Base-by-base conservation (phyloP, 2,888 invertebrate genomes). In the Thelaira solivaga region DNA sequence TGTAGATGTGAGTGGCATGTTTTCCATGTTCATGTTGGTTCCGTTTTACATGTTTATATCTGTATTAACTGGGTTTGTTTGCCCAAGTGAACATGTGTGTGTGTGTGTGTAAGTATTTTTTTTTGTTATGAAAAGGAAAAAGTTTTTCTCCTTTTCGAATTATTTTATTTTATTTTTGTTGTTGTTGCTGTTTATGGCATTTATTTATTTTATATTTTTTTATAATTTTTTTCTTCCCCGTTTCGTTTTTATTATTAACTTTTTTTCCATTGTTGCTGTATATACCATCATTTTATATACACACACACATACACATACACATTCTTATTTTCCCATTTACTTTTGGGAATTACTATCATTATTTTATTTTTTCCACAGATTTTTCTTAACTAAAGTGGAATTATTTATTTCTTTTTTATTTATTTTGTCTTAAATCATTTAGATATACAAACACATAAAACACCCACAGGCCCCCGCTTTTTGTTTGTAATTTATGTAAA, bases 291-390 rank as follows among this genome's bases (percentile, higher is more conserved):
- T 6, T 11, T 10, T 20, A 5, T 20, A 59, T 47, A 39, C 7
- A 41, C 49, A 16, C 74, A 13, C 51, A 31, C 41, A 45, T 18
- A n/a, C 72, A 8, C 36, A 31, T 43, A 13, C n/a, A n/a, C n/a
- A n/a, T n/a, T n/a, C n/a, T n/a, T 65, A 18, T 41, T 39, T 49
- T 61, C 71, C 59, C 41, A 64, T 76, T 75, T 71, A 61, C 80
- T 78, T 53, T 79, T 82, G 84, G 85, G 82, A 84, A 82, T 82
- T 82, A 81, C 81, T 79, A 73, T 82, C 75, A 74, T 76, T 26
- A 79, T 55, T 79, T 81, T 75, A 75, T 62, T 69, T 31, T 68
- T 75, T 79, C 53, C 76, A 57, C 67, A 61, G 59, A 68, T 73
- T 77, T 64, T 75, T 69, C 69, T 55, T 67, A 62, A 36, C 45